Evolutionary conservation across 2,797 vertebrate species (phyloP).

Genomic region (Hypotaenidia philippensis): DNA sequence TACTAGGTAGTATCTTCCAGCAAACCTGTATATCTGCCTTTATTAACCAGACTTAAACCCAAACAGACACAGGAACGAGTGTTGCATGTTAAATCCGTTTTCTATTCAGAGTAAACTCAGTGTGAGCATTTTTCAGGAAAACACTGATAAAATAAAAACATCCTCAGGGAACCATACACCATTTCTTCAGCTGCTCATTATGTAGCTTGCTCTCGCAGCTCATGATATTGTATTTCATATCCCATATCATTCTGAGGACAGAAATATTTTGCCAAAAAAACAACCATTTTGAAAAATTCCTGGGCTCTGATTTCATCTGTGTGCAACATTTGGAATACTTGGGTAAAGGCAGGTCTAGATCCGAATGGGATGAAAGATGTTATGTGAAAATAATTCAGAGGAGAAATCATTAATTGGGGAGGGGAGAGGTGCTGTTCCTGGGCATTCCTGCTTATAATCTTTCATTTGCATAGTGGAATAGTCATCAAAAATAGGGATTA

Average conservation of each 20-base stretch:
- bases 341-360: neutral
- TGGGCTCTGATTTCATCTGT: neutral
- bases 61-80: neutral
- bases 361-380: neutral
- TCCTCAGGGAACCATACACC: neutral
- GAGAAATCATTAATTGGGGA: neutral
- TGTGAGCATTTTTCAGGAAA: neutral
- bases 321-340: neutral
- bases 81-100: neutral
- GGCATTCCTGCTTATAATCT: conserved; percentile 12
- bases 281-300: neutral
- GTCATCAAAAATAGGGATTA: conserved; percentile 48
- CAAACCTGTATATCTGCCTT: neutral
- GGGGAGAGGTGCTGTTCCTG: neutral
- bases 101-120: neutral
- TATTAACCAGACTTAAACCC: neutral
- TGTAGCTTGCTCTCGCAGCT: neutral
- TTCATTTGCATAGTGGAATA: conserved; percentile 34
- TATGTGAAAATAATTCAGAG: neutral
- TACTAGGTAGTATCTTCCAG: neutral
- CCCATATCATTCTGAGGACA: neutral
- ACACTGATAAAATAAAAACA: neutral
- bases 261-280: neutral
- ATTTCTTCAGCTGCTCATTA: neutral
- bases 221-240: neutral